Evolutionary conservation across 1,140 invertebrate genomes (phyloP).

Genomic region (Piezodorus guildinii): DNA sequence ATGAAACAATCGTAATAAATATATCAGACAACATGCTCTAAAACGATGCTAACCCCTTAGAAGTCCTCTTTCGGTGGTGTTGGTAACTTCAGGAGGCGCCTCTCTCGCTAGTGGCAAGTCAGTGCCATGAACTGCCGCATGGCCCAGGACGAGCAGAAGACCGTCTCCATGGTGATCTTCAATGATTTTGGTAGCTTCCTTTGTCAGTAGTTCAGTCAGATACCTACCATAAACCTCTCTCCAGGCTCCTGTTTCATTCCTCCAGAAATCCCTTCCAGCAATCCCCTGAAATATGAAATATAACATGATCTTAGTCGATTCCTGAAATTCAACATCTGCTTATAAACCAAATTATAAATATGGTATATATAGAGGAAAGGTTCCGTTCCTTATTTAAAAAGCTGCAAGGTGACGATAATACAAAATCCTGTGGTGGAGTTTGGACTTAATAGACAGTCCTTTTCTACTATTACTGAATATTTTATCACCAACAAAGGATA

Average conservation of each 20-base stretch:
- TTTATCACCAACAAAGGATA: no score
- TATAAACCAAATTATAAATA: no score
- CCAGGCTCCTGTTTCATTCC: constrained; percentile 43
- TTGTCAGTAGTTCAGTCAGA: constrained; percentile 55
- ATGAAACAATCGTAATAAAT: background rate
- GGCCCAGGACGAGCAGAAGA: constrained; percentile 54
- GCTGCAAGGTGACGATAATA: no score
- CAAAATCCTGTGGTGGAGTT: no score
- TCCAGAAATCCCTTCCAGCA: constrained; percentile 37
- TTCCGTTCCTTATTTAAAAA: no score
- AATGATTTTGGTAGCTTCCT: constrained; percentile 48
- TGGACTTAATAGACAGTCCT: no score
- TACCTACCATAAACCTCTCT: constrained; percentile 45
- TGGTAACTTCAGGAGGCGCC: constrained; percentile 44
- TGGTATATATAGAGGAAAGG: no score
- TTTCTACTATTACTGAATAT: no score
- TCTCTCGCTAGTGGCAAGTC: constrained; percentile 42
- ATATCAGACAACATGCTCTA: no score
- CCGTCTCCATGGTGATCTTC: constrained; percentile 43
- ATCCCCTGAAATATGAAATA: background rate
- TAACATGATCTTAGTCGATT: no score
- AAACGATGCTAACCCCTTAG: constrained; percentile 37
- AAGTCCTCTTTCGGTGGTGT: constrained; percentile 49
- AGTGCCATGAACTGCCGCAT: constrained; percentile 53
- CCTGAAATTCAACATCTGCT: no score